Evolutionary conservation across 2,888 invertebrate genomes (phyloP), one percentile per base, ranked within the genome.

Genomic region (Sialis lutaria): DNA sequence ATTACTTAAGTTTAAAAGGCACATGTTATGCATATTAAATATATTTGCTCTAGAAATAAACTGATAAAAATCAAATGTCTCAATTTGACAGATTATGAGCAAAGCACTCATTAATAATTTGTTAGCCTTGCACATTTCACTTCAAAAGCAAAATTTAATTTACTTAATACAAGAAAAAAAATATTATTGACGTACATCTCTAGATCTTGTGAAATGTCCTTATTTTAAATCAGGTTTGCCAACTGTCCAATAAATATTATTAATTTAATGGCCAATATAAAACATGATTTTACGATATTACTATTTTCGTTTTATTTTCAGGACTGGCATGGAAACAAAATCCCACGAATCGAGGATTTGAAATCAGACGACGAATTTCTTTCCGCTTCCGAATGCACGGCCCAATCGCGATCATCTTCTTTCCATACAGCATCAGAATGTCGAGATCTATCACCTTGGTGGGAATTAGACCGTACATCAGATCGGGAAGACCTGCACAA

Each of bases 381-480:
- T 33, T 79, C 80, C 3, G 79, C 79, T 9, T 80, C 80, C 1
- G 80, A 81, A 55, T 76, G 76, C 55, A 77, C 79, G 41, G 70
- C 74, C 5, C 77, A 77, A 32, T 79, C 79, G 6, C 67, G 77
- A 48, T 78, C 78, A 32, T 79, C 77, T 13, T 79, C 79, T 2
- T 79, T 78, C 61, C 77, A 77, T 56, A 79, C 78, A 1, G 78
- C 77, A 8, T 79, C 78, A 1, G 77, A 77, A 58, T 76, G 74
- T 53, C 77, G 77, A 49, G 68, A 69, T 39, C 71, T 69, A 47
- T 66, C 69, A 1, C 72, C 74, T 22, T 75, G 73, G 59, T 74
- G 74, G 67, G 70, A 73, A 48, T 64, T 66, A 50, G 74, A 71
- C 31, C 71, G 69, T 53, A 59, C 61, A 42, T 48, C 55, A 48